A percentile compares a stretch with the other conserved stretches of the same genome.
Conservation (phyloP, 1,140 invertebrate species). For the Cydia strobilella region DNA sequence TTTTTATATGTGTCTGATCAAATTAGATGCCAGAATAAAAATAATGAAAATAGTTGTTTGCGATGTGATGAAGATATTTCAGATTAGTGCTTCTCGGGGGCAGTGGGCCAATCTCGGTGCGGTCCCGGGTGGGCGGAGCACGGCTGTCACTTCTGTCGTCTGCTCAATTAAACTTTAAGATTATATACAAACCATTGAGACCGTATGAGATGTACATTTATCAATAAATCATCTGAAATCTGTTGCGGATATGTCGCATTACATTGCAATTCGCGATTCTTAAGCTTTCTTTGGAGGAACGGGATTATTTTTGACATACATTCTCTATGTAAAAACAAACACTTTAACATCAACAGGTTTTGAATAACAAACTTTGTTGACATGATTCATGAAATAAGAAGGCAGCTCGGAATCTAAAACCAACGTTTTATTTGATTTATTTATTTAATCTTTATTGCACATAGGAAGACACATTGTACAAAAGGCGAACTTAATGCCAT, state of each 20-base stretch:
- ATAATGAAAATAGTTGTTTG: not conserved
- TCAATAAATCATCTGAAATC: no score
- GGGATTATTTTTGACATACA: not conserved
- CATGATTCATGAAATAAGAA: no score
- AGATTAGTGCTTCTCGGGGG: conserved; percentile 30
- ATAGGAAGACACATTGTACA: no score
- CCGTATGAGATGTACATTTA: no score
- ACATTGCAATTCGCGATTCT: not conserved
- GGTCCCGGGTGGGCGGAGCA: conserved; percentile 32
- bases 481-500: no score
- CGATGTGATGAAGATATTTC: conserved; percentile 11
- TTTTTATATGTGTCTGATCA: not conserved
- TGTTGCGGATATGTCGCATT: conserved; percentile 4
- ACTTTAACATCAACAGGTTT: no score
- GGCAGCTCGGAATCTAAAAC: no score
- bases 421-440: no score
- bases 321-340: not conserved
- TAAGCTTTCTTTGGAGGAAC: not conserved
- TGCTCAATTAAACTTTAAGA: conserved; percentile 61
- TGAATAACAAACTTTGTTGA: no score
- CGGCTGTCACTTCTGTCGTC: conserved; percentile 32
- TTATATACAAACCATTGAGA: conserved; percentile 4
- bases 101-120: conserved; percentile 33
- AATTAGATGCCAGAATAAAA: not conserved
- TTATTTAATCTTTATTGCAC: no score